phyloP scores from a whole-genome alignment of 2,797 vertebrate genomes.

The Trachops cirrhosus region DNA sequence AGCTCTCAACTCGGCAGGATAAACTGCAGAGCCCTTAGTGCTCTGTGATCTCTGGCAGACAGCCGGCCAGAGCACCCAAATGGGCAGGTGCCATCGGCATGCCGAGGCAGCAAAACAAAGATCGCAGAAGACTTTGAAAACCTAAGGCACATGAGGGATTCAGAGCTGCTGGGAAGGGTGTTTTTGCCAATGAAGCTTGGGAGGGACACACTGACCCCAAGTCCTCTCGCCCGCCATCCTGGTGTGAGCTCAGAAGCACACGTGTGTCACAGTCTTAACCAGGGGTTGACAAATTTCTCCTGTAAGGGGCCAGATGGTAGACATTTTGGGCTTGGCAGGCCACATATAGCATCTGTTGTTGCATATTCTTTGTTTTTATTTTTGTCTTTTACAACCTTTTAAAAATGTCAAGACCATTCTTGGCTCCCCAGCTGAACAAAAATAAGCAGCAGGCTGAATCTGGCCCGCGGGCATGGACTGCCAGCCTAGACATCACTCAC shows the following conservation, averaged over 20 bases:
- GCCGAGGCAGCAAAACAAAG: not conserved
- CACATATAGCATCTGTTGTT: not conserved
- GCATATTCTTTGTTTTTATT: not conserved
- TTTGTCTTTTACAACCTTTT: slow-evolving; percentile 15
- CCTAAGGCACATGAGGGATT: not conserved
- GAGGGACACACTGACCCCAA: not conserved
- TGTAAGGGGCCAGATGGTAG: not conserved
- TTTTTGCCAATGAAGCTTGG: not conserved
- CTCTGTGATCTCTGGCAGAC: not conserved
- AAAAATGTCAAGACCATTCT: not conserved
- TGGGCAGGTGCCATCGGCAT: not conserved
- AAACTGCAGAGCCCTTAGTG: not conserved
- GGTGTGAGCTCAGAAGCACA: not conserved
- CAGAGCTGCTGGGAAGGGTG: not conserved
- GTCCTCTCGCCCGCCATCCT: not conserved
- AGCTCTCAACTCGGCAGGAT: not conserved
- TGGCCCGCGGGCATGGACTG: accelerated
- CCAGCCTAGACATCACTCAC: not conserved
- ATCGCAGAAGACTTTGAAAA: not conserved
- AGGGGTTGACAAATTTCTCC: not conserved
- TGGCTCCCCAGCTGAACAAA: not conserved
- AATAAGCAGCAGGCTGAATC: not conserved
- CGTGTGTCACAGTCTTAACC: not conserved
- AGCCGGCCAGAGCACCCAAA: not conserved
- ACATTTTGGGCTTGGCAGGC: not conserved